Evolutionary conservation across 2,888 invertebrate genomes (phyloP).

Genomic region (Trachelus troglodyta): DNA sequence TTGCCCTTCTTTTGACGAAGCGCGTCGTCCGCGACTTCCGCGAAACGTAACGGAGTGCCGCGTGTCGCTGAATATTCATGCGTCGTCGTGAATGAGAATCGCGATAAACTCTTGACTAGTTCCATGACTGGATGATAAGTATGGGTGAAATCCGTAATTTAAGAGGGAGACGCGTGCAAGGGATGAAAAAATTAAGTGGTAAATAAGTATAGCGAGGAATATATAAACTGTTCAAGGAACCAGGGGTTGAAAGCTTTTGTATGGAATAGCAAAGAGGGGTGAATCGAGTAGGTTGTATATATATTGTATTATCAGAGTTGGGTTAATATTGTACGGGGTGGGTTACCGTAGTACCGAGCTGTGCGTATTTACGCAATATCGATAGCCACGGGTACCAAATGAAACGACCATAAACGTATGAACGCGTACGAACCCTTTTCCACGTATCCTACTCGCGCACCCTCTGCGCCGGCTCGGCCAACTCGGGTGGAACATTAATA

Average conservation of each 20-base stretch:
- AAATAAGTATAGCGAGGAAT: background rate
- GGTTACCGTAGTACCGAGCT: background rate
- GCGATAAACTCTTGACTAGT: background rate
- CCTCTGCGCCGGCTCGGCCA: slow-evolving; percentile 32
- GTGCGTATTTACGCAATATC: slow-evolving; percentile 26
- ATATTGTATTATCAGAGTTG: background rate
- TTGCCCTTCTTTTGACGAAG: background rate
- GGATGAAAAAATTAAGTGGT: too few relatives aligned
- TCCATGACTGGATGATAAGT: background rate
- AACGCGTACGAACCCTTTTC: slow-evolving; percentile 58
- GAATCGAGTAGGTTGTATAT: background rate
- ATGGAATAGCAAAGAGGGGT: background rate
- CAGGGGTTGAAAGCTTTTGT: background rate
- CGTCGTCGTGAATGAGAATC: background rate
- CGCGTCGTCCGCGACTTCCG: background rate
- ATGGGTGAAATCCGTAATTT: background rate
- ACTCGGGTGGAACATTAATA: slow-evolving; percentile 77
- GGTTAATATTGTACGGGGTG: background rate
- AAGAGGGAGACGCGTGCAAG: background rate
- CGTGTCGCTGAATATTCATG: background rate
- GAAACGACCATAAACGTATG: slow-evolving; percentile 59
- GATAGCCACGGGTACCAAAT: slow-evolving; percentile 36
- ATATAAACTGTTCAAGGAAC: background rate
- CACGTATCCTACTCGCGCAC: slow-evolving; percentile 42
- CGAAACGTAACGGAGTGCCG: background rate